Evolutionary conservation across 2,888 invertebrate genomes (phyloP).

Genomic region (Petrolisthes manimaculis): DNA sequence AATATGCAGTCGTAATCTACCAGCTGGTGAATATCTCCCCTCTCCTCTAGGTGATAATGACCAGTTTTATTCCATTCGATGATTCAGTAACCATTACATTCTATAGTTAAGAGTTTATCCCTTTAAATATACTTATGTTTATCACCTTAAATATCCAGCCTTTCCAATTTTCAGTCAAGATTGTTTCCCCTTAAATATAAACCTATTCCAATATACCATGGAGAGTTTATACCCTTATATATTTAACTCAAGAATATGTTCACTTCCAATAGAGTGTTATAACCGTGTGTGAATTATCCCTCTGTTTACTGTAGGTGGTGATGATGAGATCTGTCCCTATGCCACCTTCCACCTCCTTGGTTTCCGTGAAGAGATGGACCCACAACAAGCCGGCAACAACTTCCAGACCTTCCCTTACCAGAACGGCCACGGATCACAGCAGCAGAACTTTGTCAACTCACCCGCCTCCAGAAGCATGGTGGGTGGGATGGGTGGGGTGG

Average conservation of each 20-base stretch:
- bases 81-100: no score
- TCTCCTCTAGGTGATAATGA: no score
- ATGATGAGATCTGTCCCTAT: conserved; percentile 96
- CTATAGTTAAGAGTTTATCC: no score
- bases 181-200: no score
- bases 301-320: conserved; percentile 73
- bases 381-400: conserved; percentile 69
- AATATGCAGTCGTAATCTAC: no score
- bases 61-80: no score
- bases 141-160: no score
- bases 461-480: conserved; percentile 63
- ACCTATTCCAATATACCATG: not conserved
- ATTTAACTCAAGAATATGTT: not conserved
- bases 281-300: not conserved
- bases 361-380: conserved; percentile 94
- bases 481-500: not conserved
- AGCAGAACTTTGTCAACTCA: conserved; percentile 57
- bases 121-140: no score
- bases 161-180: no score
- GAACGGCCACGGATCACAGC: conserved; percentile 62
- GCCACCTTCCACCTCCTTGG: conserved; percentile 95
- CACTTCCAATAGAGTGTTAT: no score
- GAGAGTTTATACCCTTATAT: not conserved
- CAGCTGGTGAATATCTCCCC: no score
- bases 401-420: conserved; percentile 89